A percentile compares a stretch with the other conserved stretches of the same genome.
Evolutionary conservation across 2,888 invertebrate species (phyloP).

Genomic region (Thysanoteuthis rhombus): DNA sequence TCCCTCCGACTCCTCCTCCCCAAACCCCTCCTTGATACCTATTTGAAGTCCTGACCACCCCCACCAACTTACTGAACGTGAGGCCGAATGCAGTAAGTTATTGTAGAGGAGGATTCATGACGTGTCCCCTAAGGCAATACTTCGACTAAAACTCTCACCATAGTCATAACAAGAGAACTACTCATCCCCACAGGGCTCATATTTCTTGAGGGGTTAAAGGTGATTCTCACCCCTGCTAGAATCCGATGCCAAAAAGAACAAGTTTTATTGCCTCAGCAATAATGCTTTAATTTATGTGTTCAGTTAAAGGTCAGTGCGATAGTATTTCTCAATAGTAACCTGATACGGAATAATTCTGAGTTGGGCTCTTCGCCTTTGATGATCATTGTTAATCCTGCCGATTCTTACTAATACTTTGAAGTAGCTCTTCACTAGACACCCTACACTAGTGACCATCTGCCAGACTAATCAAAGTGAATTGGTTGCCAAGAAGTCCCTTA

Average conservation of each 20-base stretch:
- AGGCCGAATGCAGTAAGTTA: background rate
- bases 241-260: background rate
- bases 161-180: background rate
- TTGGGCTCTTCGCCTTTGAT: too few species aligned
- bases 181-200: background rate
- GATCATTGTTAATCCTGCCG: too few species aligned
- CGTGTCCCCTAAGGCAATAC: background rate
- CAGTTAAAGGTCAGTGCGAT: background rate
- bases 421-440: too few species aligned
- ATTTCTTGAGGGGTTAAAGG: background rate
- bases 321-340: background rate
- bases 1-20: background rate
- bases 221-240: background rate
- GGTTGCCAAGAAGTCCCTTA: too few species aligned
- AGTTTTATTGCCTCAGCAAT: background rate
- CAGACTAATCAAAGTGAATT: too few species aligned
- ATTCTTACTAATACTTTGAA: too few species aligned
- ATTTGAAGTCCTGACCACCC: background rate
- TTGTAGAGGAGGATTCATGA: background rate
- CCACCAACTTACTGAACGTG: background rate
- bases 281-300: background rate
- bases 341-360: too few species aligned
- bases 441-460: too few species aligned
- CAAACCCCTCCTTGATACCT: background rate
- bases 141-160: background rate